These are phyloP conservation scores for Limenitis camilla DNA, from an alignment of 2,888 invertebrate species.

Conservation along the genomic window DNA sequence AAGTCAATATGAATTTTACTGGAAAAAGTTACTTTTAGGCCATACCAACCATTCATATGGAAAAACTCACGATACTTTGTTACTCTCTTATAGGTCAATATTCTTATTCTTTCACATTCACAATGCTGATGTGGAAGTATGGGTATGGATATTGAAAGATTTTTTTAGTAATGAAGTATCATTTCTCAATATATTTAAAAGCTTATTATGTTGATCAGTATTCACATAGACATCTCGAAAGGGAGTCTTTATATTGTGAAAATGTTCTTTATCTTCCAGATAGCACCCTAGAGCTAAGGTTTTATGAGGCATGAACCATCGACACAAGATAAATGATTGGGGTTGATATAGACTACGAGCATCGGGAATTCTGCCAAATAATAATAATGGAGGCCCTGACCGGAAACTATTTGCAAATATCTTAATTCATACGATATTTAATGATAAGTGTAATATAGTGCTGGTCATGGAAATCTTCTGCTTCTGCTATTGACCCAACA, in stretches of 20 bases:
- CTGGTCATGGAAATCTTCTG: too few relatives aligned
- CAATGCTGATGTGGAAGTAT: too few relatives aligned
- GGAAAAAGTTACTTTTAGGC: too few relatives aligned
- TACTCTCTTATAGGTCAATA: too few relatives aligned
- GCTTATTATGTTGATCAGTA: constrained; percentile 1
- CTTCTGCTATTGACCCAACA: neutral
- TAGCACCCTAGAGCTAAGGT: constrained; percentile 19
- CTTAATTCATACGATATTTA: constrained; percentile 18
- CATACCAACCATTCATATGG: too few relatives aligned
- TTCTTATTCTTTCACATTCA: too few relatives aligned
- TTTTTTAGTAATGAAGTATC: neutral
- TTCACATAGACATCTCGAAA: neutral
- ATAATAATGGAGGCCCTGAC: constrained; percentile 26
- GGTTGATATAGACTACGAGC: constrained; percentile 10
- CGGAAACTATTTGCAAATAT: constrained; percentile 31
- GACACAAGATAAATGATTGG: constrained; percentile 22
- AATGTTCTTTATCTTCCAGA: constrained; percentile 12
- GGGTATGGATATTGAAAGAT: too few relatives aligned
- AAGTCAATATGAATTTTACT: too few relatives aligned
- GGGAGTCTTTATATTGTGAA: constrained; percentile 5
- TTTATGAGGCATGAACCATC: constrained; percentile 23
- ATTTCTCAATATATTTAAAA: neutral
- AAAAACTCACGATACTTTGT: too few relatives aligned
- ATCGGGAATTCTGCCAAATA: constrained; percentile 31
- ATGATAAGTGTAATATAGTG: neutral